phyloP scores from a whole-genome alignment of 2,797 vertebrate species.

The Lithobates pipiens region DNA sequence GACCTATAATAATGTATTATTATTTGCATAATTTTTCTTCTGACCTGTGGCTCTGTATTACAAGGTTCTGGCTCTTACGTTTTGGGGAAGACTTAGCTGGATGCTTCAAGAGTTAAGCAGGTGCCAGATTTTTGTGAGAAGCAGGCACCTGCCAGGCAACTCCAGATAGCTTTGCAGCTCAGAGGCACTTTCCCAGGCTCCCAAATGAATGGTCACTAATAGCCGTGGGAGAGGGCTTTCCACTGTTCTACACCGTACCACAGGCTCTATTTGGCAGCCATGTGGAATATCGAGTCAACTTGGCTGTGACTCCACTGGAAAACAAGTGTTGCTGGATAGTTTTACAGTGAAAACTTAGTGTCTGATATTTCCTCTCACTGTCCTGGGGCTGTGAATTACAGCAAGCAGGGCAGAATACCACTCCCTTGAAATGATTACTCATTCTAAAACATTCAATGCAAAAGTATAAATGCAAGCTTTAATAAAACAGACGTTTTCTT shows the following conservation, averaged over 20 bases:
- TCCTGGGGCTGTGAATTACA: conserved; percentile 66
- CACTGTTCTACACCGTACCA: conserved; percentile 75
- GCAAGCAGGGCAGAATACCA: conserved; percentile 63
- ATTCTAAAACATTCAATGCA: conserved; percentile 52
- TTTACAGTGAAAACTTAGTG: conserved; percentile 79
- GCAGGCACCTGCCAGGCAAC: conserved; percentile 84
- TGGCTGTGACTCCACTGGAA: conserved; percentile 76
- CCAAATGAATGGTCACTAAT: conserved; percentile 82
- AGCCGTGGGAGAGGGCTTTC: conserved; percentile 88
- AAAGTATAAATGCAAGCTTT: conserved; percentile 54
- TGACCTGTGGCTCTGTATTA: conserved; percentile 16
- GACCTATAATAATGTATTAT: too few species aligned
- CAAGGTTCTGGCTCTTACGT: conserved; percentile 54
- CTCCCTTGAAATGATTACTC: conserved; percentile 65
- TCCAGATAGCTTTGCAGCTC: conserved; percentile 79
- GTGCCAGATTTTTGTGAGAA: conserved; percentile 79
- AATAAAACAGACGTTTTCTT: conserved; percentile 58
- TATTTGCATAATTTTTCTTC: too few species aligned
- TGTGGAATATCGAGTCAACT: conserved; percentile 78
- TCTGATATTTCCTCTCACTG: conserved; percentile 72
- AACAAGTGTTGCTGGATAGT: conserved; percentile 82
- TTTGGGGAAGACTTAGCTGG: conserved; percentile 64
- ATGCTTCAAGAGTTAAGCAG: conserved; percentile 67
- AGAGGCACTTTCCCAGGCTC: conserved; percentile 90
- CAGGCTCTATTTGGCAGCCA: conserved; percentile 85